Evolutionary conservation across 1,140 invertebrate species (phyloP).

Genomic region (Reticulitermes speratus): DNA sequence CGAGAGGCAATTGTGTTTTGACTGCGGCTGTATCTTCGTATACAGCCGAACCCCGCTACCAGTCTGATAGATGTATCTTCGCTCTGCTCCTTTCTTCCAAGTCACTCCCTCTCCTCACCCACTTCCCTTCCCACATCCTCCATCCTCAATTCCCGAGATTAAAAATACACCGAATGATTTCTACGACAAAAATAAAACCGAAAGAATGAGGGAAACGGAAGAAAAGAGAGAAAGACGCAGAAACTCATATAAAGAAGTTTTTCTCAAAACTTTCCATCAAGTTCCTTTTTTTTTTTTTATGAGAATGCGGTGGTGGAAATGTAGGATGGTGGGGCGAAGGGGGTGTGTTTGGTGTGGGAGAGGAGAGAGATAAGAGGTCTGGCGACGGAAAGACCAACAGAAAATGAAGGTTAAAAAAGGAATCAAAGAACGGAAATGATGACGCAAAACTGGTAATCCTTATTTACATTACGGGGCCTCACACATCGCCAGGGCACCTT

Average conservation of each 20-base stretch:
- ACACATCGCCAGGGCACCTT: no score
- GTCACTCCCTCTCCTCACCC: conserved; percentile 20
- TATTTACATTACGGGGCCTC: no score
- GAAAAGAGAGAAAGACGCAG: conserved; percentile 26
- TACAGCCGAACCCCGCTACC: background rate
- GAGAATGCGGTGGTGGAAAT: background rate
- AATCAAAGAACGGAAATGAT: background rate
- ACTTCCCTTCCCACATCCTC: conserved; percentile 18
- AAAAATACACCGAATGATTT: conserved; percentile 36
- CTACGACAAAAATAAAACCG: conserved; percentile 30
- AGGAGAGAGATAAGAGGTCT: conserved; percentile 25
- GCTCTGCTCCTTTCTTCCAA: conserved; percentile 30
- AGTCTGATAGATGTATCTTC: conserved; percentile 27
- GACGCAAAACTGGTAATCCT: background rate
- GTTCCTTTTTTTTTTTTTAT: conserved; percentile 23
- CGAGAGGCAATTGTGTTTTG: background rate
- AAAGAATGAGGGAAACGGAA: conserved; percentile 13
- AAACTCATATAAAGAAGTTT: conserved; percentile 34
- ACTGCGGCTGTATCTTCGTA: background rate
- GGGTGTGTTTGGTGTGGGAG: background rate
- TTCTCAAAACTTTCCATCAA: conserved; percentile 31
- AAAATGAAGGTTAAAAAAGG: conserved; percentile 25
- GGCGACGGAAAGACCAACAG: conserved; percentile 30
- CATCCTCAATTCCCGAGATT: conserved; percentile 30
- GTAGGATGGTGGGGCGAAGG: background rate